Evolutionary conservation across 30 jellyfish, hydroid and myxozoan species (phyloP), one percentile per base, ranked within the genome.

Genomic region (Chironex yamaguchii): DNA sequence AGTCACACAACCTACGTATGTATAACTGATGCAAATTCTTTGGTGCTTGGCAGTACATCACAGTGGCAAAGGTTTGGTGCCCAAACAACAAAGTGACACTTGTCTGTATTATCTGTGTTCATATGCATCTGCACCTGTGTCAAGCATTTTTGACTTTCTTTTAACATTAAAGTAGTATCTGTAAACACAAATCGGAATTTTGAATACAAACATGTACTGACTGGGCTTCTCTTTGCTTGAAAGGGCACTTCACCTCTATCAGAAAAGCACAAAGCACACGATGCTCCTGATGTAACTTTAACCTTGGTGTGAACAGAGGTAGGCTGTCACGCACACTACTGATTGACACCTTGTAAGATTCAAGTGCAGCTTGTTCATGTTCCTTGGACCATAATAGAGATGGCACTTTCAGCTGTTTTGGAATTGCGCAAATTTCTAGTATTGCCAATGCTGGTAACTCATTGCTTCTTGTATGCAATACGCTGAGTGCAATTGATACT

Each of bases 191-290:
- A n/a, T n/a, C n/a, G n/a, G n/a, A n/a, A n/a, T n/a, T n/a, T n/a
- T n/a, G n/a, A n/a, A n/a, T n/a, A n/a, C n/a, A n/a, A n/a, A n/a
- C n/a, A n/a, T n/a, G n/a, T n/a, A n/a, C n/a, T n/a, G n/a, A n/a
- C n/a, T n/a, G n/a, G n/a, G n/a, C n/a, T n/a, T n/a, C n/a, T n/a
- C n/a, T n/a, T n/a, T n/a, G n/a, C n/a, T n/a, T n/a, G n/a, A n/a
- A n/a, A 26, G 77, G 77, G 77, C 77, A 63, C 31, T 63, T 63
- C 51, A 51, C 77, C 31, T 63, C 77, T 17, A 63, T 63, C 1
- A 12, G 9, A 63, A 49, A 49, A 26, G 77, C 77, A 26, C 31
- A 26, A 4, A 21, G 31, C 24, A 63, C 31, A 26, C 28, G 21
- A 26, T 49, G 77, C 1, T 63, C 50, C 51, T 9, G 51, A 26